phyloP scores from a whole-genome alignment of 2,888 invertebrate species.

The Acanthosepion esculentum region DNA sequence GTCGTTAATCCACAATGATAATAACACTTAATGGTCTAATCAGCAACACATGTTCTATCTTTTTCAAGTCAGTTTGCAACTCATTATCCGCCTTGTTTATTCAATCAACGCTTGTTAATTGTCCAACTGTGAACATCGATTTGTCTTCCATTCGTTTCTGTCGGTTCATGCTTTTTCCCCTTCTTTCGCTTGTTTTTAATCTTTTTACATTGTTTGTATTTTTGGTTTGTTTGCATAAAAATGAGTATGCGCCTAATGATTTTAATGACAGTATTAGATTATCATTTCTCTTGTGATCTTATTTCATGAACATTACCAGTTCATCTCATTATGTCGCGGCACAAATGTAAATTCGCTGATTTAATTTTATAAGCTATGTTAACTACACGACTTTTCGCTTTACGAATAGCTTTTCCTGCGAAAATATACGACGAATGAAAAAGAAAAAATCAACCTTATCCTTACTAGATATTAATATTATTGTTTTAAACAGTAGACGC shows the following conservation, averaged over 20 bases:
- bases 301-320: not conserved
- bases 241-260: not conserved
- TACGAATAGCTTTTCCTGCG: not conserved
- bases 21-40: not conserved
- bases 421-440: not conserved
- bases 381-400: not conserved
- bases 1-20: not conserved
- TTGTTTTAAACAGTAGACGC: not conserved
- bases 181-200: not conserved
- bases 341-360: not conserved
- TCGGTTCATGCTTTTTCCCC: not conserved
- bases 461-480: not conserved
- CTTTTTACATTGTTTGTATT: not conserved
- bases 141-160: no score
- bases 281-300: not conserved
- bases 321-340: not conserved
- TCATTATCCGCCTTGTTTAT: slow-evolving; percentile 9
- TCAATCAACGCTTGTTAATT: slow-evolving; percentile 5
- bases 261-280: not conserved
- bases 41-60: not conserved
- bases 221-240: not conserved
- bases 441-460: not conserved
- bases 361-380: not conserved
- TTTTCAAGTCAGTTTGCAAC: not conserved
- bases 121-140: slow-evolving; percentile 33